Conservation (phyloP, 2,113 vertebrate species). For the Chionomys nivalis region DNA sequence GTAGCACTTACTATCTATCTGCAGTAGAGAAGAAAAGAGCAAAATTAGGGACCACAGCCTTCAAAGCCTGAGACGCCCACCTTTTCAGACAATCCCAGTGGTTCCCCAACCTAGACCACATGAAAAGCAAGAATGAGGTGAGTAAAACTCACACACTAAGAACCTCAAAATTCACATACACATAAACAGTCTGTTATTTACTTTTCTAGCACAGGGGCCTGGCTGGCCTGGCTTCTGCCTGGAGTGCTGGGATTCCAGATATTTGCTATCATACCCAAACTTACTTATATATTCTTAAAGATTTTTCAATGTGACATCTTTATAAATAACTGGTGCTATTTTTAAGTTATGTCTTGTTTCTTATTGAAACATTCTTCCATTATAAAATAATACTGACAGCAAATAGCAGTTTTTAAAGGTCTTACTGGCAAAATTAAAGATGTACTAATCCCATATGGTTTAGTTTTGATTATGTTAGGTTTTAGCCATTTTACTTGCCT, state of each 20-base stretch:
- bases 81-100: background rate
- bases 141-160: background rate
- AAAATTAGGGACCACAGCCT: background rate
- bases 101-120: background rate
- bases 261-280: background rate
- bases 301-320: background rate
- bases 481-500: background rate
- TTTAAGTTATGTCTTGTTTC: background rate
- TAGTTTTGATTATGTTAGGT: background rate
- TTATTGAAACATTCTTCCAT: background rate
- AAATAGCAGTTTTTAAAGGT: slow-evolving; percentile 42
- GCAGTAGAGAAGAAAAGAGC: background rate
- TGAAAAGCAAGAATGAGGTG: background rate
- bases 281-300: background rate
- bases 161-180: background rate
- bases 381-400: background rate
- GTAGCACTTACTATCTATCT: background rate
- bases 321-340: background rate
- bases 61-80: background rate
- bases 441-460: background rate
- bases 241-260: background rate
- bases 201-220: background rate
- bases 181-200: background rate
- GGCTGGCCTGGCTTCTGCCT: background rate
- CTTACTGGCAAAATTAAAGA: slow-evolving; percentile 38